A percentile compares a stretch with the other conserved stretches of the same genome.
These are phyloP conservation scores for Acheta domesticus DNA, from an alignment of 2,888 invertebrate species.

Conservation along the genomic window DNA sequence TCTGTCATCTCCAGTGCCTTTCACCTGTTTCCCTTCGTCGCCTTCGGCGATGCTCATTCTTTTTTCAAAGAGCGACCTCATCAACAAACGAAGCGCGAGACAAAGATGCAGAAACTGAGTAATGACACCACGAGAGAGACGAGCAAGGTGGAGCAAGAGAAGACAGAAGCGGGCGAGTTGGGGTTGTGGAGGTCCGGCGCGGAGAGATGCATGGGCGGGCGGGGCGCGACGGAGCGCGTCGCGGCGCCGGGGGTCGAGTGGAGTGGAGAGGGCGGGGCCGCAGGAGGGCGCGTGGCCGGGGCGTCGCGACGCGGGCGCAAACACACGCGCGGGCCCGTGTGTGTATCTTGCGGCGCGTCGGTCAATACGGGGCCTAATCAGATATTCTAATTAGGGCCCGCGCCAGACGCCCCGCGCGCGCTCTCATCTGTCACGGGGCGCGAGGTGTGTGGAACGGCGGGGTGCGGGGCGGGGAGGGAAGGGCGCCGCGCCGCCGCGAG, in stretches of 20 bases:
- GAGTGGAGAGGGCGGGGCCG: not conserved
- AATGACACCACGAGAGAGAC: no score
- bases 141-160: no score
- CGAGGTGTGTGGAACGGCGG: not conserved
- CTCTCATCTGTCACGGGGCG: not conserved
- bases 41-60: no score
- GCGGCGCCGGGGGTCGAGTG: not conserved
- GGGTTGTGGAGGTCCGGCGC: not conserved
- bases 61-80: no score
- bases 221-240: not conserved
- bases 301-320: not conserved
- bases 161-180: no score
- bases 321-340: not conserved
- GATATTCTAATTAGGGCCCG: not conserved
- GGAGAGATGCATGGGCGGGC: not conserved
- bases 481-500: no score
- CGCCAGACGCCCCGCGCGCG: not conserved
- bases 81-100: no score
- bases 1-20: no score
- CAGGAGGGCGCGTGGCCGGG: not conserved
- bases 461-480: not conserved
- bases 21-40: no score
- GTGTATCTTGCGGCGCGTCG: slow-evolving; percentile 6
- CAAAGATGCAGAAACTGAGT: no score
- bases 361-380: not conserved